Evolutionary conservation across 2,113 vertebrate genomes (phyloP), one percentile per base, ranked within the genome.

Genomic region (Tragelaphus imberbis): DNA sequence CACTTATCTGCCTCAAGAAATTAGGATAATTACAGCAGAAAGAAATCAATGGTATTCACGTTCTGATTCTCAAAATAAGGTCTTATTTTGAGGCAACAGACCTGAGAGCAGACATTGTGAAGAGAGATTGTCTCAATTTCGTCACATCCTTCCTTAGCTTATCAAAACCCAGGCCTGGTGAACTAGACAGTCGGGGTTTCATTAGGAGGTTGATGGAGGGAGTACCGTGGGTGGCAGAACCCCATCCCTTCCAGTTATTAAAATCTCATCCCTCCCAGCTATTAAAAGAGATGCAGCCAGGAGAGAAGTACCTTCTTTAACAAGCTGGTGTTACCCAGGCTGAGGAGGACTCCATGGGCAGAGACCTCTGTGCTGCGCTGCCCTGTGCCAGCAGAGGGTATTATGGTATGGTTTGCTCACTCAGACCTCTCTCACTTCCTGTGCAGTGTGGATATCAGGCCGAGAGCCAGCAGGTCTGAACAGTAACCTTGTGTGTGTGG

Each of bases 101-200:
- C 61, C 65, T 36, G 89, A 94, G 28, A 88, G 30, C 7, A n/a
- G 53, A 4, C 59, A 71, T 58, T 82, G 23, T 33, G 15, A 88
- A 84, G 23, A 65, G 56, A 90, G 55, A n/a, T 85, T 95, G 92
- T 90, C 91, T 88, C 27, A 93, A 55, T 93, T 63, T 75, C 28
- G 49, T 82, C 40, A 30, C 53, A 63, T 94, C 9, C 65, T 65
- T 65, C 14, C 44, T 84, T 44, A 14, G 13, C 7, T 82, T 51
- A 63, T 77, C 17, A 17, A 86, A 75, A 84, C 21, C 55, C 7
- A 16, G 82, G 28, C 13, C 53, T 44, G 49, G 8, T 11, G 16
- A 89, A 71, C 4, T n/a, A 90, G 56, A n/a, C 25, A 23, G 4
- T 2, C 7, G 59, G 19, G 7, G 19, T 61, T 85, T 82, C 23